Conservation (phyloP, 2,797 vertebrate genomes). For the Cuniculus paca region DNA sequence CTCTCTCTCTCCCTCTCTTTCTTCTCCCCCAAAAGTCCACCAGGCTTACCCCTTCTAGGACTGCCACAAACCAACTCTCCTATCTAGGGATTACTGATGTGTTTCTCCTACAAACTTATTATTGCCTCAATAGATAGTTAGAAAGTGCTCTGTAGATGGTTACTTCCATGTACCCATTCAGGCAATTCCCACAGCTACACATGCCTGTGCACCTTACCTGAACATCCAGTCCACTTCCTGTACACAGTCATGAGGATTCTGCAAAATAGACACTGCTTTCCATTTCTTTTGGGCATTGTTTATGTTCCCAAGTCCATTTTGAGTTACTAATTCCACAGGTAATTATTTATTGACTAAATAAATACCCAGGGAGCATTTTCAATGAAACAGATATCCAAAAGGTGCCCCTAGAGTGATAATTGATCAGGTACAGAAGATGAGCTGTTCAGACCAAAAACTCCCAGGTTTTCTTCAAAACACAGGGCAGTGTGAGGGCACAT, state of each 20-base stretch:
- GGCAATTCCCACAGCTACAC: background rate
- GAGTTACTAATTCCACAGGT: background rate
- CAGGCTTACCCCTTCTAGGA: background rate
- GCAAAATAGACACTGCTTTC: background rate
- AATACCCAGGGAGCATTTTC: background rate
- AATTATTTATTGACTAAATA: background rate
- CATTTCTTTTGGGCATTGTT: background rate
- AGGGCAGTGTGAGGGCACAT: background rate
- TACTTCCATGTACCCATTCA: background rate
- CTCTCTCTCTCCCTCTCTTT: background rate
- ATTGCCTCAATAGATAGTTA: background rate
- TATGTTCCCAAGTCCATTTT: conserved; percentile 13
- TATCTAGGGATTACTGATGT: background rate
- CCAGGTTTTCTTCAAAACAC: background rate
- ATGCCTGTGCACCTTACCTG: background rate
- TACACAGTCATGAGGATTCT: background rate
- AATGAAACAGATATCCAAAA: background rate
- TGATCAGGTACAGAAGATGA: background rate
- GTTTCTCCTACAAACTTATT: conserved; percentile 32
- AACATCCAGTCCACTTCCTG: background rate
- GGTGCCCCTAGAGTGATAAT: background rate
- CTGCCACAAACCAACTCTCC: background rate
- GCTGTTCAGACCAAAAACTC: background rate
- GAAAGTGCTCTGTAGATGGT: background rate
- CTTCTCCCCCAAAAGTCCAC: background rate